Evolutionary conservation across 2,113 vertebrate species (phyloP), one percentile per base, ranked within the genome.

Genomic region (Himantopus leucocephalus): DNA sequence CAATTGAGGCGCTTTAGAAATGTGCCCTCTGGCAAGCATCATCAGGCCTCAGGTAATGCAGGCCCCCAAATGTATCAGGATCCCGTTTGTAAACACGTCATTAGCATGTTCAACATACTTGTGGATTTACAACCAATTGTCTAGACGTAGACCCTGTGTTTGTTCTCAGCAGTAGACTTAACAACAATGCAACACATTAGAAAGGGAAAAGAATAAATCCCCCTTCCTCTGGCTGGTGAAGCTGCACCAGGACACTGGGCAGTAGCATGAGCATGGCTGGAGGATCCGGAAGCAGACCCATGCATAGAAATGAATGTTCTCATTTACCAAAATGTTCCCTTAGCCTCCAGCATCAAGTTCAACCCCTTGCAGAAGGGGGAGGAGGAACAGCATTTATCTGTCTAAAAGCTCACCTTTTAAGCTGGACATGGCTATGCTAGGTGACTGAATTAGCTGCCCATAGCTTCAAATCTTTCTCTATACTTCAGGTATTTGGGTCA

Each of bases 261-360:
- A 77, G 24, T 48, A 52, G 9, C 0, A 0, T 6, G 6, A 20
- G 7, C 8, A 30, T 21, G 13, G 7, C 59, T 89, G 45, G 58
- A 83, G 32, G 34, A 52, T 15, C 41, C 58, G 3, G 5, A 91
- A 81, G 27, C 12, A 77, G 10, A 84, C 7, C 7, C 6, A 32
- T n/a, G 17, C 6, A 45, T 26, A 50, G 63, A 78, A 64, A 87
- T 15, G 0, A 15, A 55, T 21, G 4, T 60, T 79, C 10, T 76
- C 2, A 8, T 81, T 87, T 78, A 58, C 24, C 19, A 66, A 62
- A 72, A 35, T 30, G 6, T n/a, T 86, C 32, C 5, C 5, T 66
- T 93, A 63, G 7, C 18, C 41, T 48, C 9, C 9, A 62, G 19
- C 43, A 24, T 52, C 9, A 12, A 47, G 45, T 64, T 62, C 21